Evolutionary conservation across 2,113 vertebrate genomes (phyloP), one percentile per base, ranked within the genome.

Genomic region (Globicephala melas): DNA sequence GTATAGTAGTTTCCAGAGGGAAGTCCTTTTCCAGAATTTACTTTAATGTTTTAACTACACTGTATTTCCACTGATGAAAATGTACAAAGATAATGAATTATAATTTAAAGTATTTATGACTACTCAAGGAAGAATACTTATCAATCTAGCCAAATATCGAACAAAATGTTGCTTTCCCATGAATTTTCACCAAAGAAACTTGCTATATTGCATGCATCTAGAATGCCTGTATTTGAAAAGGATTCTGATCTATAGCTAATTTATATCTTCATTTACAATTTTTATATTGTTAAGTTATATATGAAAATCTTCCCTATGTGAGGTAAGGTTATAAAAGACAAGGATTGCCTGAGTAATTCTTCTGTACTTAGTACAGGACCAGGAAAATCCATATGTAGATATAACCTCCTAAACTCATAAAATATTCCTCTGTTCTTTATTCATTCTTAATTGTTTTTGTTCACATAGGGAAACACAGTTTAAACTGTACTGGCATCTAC

Each of bases 51-150:
- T 92, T 95, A 60, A 81, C 17, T 50, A n/a, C 1, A 65, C 50
- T 89, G 63, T 67, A 87, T 94, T 92, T 83, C 20, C 41, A 92
- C 14, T 44, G 26, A 95, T 91, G 12, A 89, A 95, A 70, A 83
- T 79, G 25, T 47, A 38, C 41, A 68, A 82, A 53, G 8, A 83
- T 53, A 97, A 83, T 79, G 14, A 85, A 33, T 86, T 79, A 25
- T n/a, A 83, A 82, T 65, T 76, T 89, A 65, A 68, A 83, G 36
- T 85, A 84, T 23, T 65, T 73, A 60, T 92, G 44, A 92, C 11
- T 84, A 73, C 53, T 82, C 68, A 85, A 74, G 41, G 38, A 96
- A 92, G 11, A 90, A 84, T 53, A 82, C 68, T 65, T 31, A 55
- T 60, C 6, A 11, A 18, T 31, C 73, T 58, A 92, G 26, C 15